Conservation (phyloP, 2,113 vertebrate species). For the Lichenostomus cassidix region DNA sequence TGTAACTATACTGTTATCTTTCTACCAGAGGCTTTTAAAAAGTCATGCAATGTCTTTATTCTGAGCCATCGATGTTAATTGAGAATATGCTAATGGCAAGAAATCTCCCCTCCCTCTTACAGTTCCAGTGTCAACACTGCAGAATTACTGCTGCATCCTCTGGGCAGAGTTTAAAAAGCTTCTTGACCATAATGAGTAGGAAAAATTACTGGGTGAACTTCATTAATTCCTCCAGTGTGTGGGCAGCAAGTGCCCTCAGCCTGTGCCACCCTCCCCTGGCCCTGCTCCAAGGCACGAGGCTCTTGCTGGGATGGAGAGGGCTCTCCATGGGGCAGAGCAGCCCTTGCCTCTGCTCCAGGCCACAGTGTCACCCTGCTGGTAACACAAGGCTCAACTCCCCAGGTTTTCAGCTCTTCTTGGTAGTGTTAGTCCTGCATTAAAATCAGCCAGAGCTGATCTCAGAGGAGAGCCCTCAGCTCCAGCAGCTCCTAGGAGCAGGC, state of each 20-base stretch:
- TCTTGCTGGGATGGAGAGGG: not conserved
- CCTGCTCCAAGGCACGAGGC: not conserved
- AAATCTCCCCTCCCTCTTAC: not conserved
- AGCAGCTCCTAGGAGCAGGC: not conserved
- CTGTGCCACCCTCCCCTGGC: not conserved
- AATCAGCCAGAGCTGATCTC: not conserved
- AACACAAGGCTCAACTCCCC: not conserved
- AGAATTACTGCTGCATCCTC: not conserved
- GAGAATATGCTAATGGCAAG: not conserved
- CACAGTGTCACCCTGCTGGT: not conserved
- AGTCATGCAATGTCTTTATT: not conserved
- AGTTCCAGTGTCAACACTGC: not conserved
- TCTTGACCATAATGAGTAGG: not conserved
- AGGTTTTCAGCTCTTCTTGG: not conserved
- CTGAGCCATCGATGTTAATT: not conserved
- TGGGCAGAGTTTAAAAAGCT: not conserved
- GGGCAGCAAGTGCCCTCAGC: not conserved
- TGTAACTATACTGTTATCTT: not conserved
- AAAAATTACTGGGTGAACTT: not conserved
- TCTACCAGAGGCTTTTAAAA: not conserved
- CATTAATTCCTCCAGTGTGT: not conserved
- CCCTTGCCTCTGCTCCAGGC: not conserved
- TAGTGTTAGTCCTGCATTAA: not conserved
- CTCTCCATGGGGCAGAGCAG: fast-evolving
- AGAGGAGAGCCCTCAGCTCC: not conserved